Conservation (phyloP, 2,113 vertebrate genomes). For the Oceanites oceanicus region DNA sequence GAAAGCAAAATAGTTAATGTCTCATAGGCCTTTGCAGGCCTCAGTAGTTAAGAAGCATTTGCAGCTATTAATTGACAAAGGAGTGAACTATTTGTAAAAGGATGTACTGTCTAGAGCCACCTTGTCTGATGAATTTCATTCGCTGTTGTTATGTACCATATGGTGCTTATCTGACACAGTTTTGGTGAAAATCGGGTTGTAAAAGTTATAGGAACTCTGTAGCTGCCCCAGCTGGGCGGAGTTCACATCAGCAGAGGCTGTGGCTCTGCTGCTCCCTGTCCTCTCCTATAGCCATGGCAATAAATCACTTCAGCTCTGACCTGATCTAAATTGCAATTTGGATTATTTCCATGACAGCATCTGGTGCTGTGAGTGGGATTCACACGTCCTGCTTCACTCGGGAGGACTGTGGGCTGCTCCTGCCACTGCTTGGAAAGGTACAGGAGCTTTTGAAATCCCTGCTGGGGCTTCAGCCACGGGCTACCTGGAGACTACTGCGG, state of each 20-base stretch:
- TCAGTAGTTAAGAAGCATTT: background rate
- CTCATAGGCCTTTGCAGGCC: background rate
- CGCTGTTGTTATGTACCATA: background rate
- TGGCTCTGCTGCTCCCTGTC: background rate
- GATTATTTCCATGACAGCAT: background rate
- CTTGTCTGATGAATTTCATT: background rate
- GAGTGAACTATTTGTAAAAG: background rate
- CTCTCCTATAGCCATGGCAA: background rate
- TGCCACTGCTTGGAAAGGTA: background rate
- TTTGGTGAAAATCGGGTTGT: background rate
- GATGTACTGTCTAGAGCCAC: background rate
- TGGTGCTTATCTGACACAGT: background rate
- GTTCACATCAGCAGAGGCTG: background rate
- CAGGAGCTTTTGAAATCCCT: background rate
- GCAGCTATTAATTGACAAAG: background rate
- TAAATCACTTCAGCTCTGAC: background rate
- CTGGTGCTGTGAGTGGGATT: background rate
- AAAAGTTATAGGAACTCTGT: background rate
- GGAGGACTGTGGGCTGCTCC: background rate
- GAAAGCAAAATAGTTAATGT: background rate
- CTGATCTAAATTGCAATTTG: background rate
- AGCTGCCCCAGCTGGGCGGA: background rate
- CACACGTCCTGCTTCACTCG: rapidly evolving
- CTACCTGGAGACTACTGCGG: background rate
- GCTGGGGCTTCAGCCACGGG: background rate